Conservation (phyloP, 2,113 vertebrate species). For the Holacanthus passer region DNA sequence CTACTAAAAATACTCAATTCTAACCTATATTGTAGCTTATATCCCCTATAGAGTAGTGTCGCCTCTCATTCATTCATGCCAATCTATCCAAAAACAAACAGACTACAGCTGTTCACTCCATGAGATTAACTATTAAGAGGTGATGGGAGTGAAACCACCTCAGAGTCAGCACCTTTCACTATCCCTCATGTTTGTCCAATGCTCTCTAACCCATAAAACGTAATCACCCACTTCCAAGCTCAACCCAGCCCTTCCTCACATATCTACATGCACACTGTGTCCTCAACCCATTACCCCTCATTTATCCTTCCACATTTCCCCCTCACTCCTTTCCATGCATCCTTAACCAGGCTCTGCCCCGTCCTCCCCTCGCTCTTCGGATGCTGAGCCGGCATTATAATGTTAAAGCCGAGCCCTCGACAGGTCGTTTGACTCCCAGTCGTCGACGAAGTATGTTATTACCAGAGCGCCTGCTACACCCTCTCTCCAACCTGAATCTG, state of each 20-base stretch:
- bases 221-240: constrained; percentile 42
- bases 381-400: constrained; percentile 6
- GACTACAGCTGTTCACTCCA: not conserved
- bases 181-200: constrained; percentile 23
- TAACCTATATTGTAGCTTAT: no score
- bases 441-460: constrained; percentile 28
- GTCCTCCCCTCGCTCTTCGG: not conserved
- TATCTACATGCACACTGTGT: constrained; percentile 37
- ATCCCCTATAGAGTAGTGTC: no score
- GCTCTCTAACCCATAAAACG: constrained; percentile 28
- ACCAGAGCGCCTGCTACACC: constrained; percentile 4
- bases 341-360: constrained; percentile 23
- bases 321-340: constrained; percentile 26
- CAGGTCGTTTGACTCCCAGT: constrained; percentile 48
- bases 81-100: no score
- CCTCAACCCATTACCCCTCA: constrained; percentile 41
- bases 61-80: no score
- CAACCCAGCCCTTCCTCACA: not conserved
- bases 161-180: constrained; percentile 2
- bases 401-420: constrained; percentile 29
- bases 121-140: constrained; percentile 30
- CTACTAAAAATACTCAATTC: no score
- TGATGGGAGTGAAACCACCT: constrained; percentile 10
- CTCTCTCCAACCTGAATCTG: constrained; percentile 8
- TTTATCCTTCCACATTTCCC: constrained; percentile 26